A percentile compares a stretch with the other conserved stretches of the same genome.
Conservation (phyloP, 2,797 vertebrate species). For the Trematomus bernacchii region DNA sequence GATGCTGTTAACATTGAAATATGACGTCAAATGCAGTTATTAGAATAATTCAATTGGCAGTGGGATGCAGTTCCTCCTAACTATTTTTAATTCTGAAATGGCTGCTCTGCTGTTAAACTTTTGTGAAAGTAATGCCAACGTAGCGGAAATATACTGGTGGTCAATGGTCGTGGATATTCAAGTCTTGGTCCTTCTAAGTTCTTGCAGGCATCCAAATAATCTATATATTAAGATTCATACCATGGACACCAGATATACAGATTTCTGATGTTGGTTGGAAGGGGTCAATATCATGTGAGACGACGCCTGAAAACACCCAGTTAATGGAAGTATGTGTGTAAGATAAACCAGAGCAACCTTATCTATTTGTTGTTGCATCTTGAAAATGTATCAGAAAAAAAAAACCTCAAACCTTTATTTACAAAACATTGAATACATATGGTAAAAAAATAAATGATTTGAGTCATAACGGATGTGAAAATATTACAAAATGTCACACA, state of each 20-base stretch:
- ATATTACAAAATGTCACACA: no score
- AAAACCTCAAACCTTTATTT: no score
- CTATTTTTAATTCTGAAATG: neutral
- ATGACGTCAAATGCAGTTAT: neutral
- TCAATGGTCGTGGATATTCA: no score
- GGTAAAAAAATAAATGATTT: no score
- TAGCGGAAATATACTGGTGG: neutral
- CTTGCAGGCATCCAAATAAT: neutral
- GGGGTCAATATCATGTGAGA: neutral
- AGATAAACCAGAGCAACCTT: neutral
- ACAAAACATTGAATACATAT: no score
- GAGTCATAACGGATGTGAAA: no score
- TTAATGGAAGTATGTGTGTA: constrained; percentile 1
- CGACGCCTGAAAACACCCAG: no score
- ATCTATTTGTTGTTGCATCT: no score
- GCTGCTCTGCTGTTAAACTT: neutral
- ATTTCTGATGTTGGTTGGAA: neutral
- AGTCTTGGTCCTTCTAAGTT: neutral
- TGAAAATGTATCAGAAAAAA: neutral
- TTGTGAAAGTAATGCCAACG: neutral
- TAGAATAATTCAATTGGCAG: neutral
- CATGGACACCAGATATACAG: neutral
- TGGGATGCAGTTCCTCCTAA: neutral
- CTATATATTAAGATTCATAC: neutral
- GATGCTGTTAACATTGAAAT: neutral